A percentile compares a stretch with the other conserved stretches of the same genome.
phyloP scores from a whole-genome alignment of 1,140 invertebrate species.

The Teleopsis dalmanni region DNA sequence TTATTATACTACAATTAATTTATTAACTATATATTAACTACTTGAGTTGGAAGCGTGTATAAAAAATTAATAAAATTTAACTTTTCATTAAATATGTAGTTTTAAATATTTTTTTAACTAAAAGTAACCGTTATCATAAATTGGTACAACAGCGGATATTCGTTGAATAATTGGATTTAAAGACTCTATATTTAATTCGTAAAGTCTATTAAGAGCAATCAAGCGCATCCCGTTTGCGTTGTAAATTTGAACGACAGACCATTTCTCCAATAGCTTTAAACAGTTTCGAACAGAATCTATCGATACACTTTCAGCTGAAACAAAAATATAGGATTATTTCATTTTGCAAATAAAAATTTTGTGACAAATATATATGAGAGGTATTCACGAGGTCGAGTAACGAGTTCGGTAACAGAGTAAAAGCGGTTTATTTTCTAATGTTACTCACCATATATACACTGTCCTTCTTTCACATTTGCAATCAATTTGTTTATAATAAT shows the following conservation, averaged over 20 bases:
- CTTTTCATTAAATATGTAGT: too few species aligned
- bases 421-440: slow-evolving; percentile 9
- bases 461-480: slow-evolving; percentile 53
- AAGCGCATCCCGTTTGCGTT: slow-evolving; percentile 47
- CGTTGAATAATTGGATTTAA: slow-evolving; percentile 29
- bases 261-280: slow-evolving; percentile 66
- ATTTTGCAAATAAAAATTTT: neutral
- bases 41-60: too few species aligned
- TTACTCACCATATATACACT: slow-evolving; percentile 58
- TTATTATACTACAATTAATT: too few species aligned
- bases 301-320: slow-evolving; percentile 70
- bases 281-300: slow-evolving; percentile 76
- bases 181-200: slow-evolving; percentile 36
- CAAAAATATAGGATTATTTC: slow-evolving; percentile 7
- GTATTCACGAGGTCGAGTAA: too few species aligned
- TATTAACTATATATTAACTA: too few species aligned
- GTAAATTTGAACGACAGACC: slow-evolving; percentile 66
- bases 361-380: neutral
- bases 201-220: slow-evolving; percentile 33
- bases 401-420: too few species aligned
- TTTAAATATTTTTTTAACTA: too few species aligned
- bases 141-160: slow-evolving; percentile 32
- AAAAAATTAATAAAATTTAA: too few species aligned
- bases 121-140: slow-evolving; percentile 25
- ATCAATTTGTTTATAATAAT: slow-evolving; percentile 55